These are phyloP conservation scores for Melanophora roralis DNA, from an alignment of 2,888 invertebrate genomes.

Conservation along the genomic window DNA sequence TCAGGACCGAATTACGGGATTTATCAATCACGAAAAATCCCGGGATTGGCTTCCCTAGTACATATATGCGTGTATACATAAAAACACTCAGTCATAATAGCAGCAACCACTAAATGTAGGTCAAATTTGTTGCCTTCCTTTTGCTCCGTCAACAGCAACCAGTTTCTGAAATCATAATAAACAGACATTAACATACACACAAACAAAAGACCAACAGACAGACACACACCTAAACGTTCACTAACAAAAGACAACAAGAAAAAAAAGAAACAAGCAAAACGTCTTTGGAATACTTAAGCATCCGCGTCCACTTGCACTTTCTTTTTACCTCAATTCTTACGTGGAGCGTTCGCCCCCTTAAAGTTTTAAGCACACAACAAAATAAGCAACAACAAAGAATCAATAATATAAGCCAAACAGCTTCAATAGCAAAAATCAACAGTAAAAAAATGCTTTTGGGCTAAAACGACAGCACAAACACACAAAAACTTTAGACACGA, in stretches of 20 bases:
- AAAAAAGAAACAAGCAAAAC: slow-evolving; percentile 54
- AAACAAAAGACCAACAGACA: background rate
- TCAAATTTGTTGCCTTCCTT: slow-evolving; percentile 56
- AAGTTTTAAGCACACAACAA: slow-evolving; percentile 15
- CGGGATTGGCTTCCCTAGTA: no score
- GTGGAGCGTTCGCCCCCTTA: slow-evolving; percentile 56
- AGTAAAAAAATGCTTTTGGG: slow-evolving; percentile 36
- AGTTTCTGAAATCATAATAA: slow-evolving; percentile 59
- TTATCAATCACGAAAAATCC: no score
- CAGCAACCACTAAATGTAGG: slow-evolving; percentile 52
- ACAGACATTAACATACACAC: slow-evolving; percentile 17
- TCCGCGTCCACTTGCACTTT: slow-evolving; percentile 76
- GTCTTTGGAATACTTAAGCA: slow-evolving; percentile 74
- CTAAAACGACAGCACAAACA: slow-evolving; percentile 15
- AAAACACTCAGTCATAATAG: background rate
- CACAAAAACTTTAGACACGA: slow-evolving; percentile 1
- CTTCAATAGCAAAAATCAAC: slow-evolving; percentile 36
- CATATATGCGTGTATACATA: background rate
- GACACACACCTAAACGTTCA: slow-evolving; percentile 20
- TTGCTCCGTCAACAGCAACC: slow-evolving; percentile 49
- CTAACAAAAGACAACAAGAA: background rate
- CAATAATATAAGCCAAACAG: slow-evolving; percentile 8
- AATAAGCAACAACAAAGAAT: background rate
- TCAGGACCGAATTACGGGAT: no score
- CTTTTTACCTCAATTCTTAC: slow-evolving; percentile 69